Evolutionary conservation across 2,113 vertebrate genomes (phyloP).

Genomic region (Chaetura pelagica): DNA sequence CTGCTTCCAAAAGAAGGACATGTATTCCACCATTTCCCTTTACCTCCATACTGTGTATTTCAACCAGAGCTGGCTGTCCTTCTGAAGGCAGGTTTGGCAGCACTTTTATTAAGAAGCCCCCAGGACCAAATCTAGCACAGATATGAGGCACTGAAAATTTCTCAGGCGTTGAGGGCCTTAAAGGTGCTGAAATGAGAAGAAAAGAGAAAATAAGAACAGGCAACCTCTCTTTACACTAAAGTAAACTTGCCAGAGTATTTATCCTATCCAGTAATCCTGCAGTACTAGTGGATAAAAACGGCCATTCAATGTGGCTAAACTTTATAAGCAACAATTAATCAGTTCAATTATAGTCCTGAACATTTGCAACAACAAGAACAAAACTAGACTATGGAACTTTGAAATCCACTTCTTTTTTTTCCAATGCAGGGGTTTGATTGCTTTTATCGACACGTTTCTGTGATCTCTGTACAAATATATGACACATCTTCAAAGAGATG

Average conservation of each 20-base stretch:
- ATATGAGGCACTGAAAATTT: slow-evolving; percentile 92
- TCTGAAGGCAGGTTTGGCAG: slow-evolving; percentile 94
- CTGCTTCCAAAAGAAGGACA: neutral
- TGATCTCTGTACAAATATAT: neutral
- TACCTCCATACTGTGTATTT: slow-evolving; percentile 96
- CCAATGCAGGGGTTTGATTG: neutral
- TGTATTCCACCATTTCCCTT: neutral
- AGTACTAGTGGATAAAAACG: neutral
- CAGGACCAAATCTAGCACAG: slow-evolving; percentile 92
- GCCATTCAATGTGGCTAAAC: neutral
- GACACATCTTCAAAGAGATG: neutral
- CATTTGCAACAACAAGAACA: neutral
- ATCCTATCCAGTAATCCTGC: neutral
- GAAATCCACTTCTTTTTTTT: neutral
- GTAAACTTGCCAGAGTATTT: neutral
- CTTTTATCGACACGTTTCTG: neutral
- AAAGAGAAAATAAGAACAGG: neutral
- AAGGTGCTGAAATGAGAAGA: slow-evolving; percentile 78
- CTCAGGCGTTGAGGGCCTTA: slow-evolving; percentile 92
- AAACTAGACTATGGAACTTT: neutral
- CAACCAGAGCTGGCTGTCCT: slow-evolving; percentile 94
- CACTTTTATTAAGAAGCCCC: slow-evolving; percentile 91
- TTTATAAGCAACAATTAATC: neutral
- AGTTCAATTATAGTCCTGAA: neutral
- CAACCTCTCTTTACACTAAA: neutral